These are phyloP conservation scores for Montipora foliosa DNA, from an alignment of 64 coral and sea anemone genomes.

Conservation along the genomic window DNA sequence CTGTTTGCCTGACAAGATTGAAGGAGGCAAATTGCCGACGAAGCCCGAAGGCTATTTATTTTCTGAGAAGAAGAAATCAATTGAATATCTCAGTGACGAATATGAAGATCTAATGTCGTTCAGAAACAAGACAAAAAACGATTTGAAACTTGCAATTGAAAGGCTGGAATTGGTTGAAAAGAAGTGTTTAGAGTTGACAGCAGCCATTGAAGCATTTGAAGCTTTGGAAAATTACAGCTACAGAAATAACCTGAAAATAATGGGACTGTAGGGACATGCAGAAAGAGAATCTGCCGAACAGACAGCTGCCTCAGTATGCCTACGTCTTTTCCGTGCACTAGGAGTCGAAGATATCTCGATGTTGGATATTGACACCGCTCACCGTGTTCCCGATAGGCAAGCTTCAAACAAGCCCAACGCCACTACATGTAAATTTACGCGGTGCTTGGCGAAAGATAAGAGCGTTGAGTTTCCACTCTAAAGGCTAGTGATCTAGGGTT, in stretches of 20 bases:
- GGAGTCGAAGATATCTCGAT: neutral
- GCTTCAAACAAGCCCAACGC: conserved; percentile 34
- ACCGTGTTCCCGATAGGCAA: neutral
- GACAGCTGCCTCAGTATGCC: neutral
- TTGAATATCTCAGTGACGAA: too few species aligned
- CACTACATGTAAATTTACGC: conserved; percentile 20
- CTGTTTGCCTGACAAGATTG: neutral
- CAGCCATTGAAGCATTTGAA: neutral
- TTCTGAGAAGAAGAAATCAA: neutral
- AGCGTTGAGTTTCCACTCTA: neutral
- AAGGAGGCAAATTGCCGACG: too few species aligned
- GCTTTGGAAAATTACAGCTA: neutral
- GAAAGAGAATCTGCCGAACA: neutral
- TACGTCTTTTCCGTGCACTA: conserved; percentile 3
- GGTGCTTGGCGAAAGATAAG: conserved; percentile 24
- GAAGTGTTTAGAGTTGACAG: too few species aligned
- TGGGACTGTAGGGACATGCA: neutral
- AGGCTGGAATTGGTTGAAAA: neutral
- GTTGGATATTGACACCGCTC: too few species aligned
- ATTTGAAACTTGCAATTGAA: neutral
- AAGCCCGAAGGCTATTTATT: neutral
- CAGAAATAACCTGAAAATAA: too few species aligned
- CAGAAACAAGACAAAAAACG: neutral
- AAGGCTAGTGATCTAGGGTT: too few species aligned
- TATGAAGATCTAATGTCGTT: neutral